Evolutionary conservation across 2,113 vertebrate species (phyloP), one percentile per base, ranked within the genome.

Genomic region (Limnothrissa miodon): DNA sequence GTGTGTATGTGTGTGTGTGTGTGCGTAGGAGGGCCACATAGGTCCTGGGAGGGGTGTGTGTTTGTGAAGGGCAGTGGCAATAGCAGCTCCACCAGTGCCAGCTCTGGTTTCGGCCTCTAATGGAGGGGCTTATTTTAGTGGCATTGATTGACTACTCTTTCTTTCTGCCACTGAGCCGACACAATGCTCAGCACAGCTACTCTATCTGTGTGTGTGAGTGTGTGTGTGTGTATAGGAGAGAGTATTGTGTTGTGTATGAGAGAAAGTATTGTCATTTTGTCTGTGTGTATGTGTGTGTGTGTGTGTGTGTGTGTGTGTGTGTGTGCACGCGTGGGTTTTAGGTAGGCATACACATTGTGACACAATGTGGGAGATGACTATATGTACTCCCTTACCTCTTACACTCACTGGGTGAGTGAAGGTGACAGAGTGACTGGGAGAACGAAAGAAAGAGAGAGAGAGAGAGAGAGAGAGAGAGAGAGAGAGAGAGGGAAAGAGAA

Each of bases 201-300:
- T 88, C 91, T 86, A 92, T 89, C 85, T 89, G 81, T 87, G 92
- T 91, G 93, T 93, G 93, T 93, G 92, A 92, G 93, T 94, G 93
- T 94, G 92, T 70, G 29, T 70, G 62, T 70, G 62, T 74, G 29
- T 74, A 33, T 70, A 11, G 33, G 66, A 36, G 66, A 36, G 66
- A 36, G 66, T 36, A 29, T 70, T 70, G 62, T 70, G 62, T 70
- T 70, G 62, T 70, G 25, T 36, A 29, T 70, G 62, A 1, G 62
- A 36, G 9, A 2, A 29, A 36, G 25, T 33, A 15, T 70, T 42
- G 6, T n/a, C 42, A 42, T 42, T 10, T 10, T 74, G 33, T 74
- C 29, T 29, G 9, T 25, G 59, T 74, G 9, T 13, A 29, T 36
- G 62, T 33, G 62, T 36, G 62, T 70, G 9, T 36, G 23, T 10